These are phyloP conservation scores for Hemiscyllium ocellatum DNA, from an alignment of 2,113 vertebrate genomes.

Conservation along the genomic window DNA sequence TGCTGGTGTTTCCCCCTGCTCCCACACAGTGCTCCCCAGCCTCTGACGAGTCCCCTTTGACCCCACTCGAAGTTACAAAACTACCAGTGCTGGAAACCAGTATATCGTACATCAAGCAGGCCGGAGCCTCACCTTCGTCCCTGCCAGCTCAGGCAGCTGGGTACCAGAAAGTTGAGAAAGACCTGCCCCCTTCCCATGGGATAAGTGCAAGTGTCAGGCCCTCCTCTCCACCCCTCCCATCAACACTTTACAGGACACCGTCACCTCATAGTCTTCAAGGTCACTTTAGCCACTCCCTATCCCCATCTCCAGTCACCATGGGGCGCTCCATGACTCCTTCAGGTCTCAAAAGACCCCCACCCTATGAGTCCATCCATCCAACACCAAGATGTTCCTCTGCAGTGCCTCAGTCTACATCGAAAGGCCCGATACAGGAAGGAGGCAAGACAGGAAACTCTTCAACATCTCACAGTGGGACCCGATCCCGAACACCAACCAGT, in stretches of 20 bases:
- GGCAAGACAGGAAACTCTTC: slow-evolving; percentile 69
- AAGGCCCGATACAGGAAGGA: slow-evolving; percentile 74
- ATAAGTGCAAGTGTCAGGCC: slow-evolving; percentile 68
- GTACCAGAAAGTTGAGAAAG: slow-evolving; percentile 71
- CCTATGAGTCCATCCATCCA: slow-evolving; percentile 79
- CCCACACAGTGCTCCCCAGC: slow-evolving; percentile 88
- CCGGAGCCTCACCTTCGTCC: slow-evolving; percentile 65
- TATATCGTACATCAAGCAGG: slow-evolving; percentile 67
- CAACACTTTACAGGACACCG: slow-evolving; percentile 76
- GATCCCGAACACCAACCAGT: slow-evolving; percentile 84
- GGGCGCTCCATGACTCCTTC: slow-evolving; percentile 80
- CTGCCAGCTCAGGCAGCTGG: slow-evolving; percentile 67
- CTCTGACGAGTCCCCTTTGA: slow-evolving; percentile 91
- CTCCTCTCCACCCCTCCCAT: slow-evolving; percentile 81
- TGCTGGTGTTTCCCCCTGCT: slow-evolving; percentile 86
- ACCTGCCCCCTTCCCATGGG: slow-evolving; percentile 64
- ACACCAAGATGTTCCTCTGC: slow-evolving; percentile 80
- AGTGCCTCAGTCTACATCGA: slow-evolving; percentile 69
- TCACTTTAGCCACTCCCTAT: slow-evolving; percentile 73
- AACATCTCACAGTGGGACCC: slow-evolving; percentile 68
- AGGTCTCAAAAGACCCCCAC: slow-evolving; percentile 86
- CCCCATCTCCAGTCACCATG: slow-evolving; percentile 87
- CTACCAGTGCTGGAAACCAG: slow-evolving; percentile 75
- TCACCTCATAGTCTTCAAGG: slow-evolving; percentile 79
- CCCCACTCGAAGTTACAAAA: slow-evolving; percentile 82